phyloP scores from a whole-genome alignment of 2,888 invertebrate species.

The Pandemis cinnamomeana region DNA sequence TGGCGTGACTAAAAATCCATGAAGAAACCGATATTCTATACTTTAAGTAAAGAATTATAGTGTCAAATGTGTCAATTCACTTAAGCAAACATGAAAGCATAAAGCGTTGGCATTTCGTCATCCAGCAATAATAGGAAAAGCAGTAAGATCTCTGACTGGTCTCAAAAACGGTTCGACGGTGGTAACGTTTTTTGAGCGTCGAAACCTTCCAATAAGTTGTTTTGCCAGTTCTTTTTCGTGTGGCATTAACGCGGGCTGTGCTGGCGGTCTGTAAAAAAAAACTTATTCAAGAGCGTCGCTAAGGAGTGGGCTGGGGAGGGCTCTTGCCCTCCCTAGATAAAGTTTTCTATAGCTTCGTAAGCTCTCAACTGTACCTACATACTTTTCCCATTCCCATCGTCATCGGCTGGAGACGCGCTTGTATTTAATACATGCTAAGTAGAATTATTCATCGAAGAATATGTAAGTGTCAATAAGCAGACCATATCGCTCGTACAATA shows the following conservation, averaged over 20 bases:
- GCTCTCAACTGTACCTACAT: too few species aligned
- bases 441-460: too few species aligned
- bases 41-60: not conserved
- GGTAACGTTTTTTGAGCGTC: conserved; percentile 33
- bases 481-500: too few species aligned
- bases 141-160: conserved; percentile 13
- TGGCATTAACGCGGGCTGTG: conserved; percentile 32
- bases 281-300: too few species aligned
- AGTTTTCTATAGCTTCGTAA: too few species aligned
- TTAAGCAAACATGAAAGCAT: not conserved
- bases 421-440: too few species aligned
- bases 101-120: not conserved
- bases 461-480: too few species aligned
- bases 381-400: too few species aligned
- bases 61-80: not conserved
- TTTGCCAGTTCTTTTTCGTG: conserved; percentile 37
- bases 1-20: not conserved
- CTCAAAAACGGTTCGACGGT: conserved; percentile 26
- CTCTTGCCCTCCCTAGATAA: too few species aligned
- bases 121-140: not conserved
- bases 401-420: too few species aligned
- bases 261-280: conserved; percentile 18
- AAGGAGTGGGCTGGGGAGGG: too few species aligned
- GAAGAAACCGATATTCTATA: not conserved
- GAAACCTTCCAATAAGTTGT: conserved; percentile 37